phyloP scores from a whole-genome alignment of 2,113 vertebrate genomes.

The Lasiurus cinereus region DNA sequence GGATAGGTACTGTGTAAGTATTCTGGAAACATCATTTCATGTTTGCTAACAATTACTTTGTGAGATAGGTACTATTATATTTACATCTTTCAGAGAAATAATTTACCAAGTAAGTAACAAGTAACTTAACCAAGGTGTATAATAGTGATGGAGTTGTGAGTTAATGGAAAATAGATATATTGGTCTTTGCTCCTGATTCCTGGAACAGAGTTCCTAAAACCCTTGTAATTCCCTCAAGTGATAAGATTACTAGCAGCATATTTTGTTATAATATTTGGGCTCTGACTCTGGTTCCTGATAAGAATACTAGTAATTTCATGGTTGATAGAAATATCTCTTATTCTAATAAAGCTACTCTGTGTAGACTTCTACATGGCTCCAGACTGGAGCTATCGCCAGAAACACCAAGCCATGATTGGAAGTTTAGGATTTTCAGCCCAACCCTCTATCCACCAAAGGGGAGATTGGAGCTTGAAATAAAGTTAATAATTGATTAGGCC shows the following conservation, averaged over 20 bases:
- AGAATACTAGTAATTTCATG: not conserved
- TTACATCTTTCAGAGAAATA: not conserved
- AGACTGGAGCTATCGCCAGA: not conserved
- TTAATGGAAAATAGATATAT: not conserved
- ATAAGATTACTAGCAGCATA: not conserved
- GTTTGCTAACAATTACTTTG: not conserved
- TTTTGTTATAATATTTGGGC: not conserved
- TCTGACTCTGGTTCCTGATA: not conserved
- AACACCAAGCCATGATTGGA: not conserved
- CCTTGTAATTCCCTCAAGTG: not conserved
- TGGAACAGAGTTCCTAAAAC: not conserved
- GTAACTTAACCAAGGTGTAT: not conserved
- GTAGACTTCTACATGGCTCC: not conserved
- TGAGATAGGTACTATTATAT: not conserved
- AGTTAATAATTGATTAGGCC: not conserved
- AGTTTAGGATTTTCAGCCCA: not conserved
- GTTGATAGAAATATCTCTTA: not conserved
- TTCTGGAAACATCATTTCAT: not conserved
- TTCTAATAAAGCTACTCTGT: not conserved
- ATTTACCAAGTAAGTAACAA: not conserved
- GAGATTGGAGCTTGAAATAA: not conserved
- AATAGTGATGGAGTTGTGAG: not conserved
- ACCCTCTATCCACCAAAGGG: not conserved
- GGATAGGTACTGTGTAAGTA: not conserved
- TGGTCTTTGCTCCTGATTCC: not conserved